Evolutionary conservation across 1,140 invertebrate species (phyloP).

Genomic region (Oncopodura yosiiana): DNA sequence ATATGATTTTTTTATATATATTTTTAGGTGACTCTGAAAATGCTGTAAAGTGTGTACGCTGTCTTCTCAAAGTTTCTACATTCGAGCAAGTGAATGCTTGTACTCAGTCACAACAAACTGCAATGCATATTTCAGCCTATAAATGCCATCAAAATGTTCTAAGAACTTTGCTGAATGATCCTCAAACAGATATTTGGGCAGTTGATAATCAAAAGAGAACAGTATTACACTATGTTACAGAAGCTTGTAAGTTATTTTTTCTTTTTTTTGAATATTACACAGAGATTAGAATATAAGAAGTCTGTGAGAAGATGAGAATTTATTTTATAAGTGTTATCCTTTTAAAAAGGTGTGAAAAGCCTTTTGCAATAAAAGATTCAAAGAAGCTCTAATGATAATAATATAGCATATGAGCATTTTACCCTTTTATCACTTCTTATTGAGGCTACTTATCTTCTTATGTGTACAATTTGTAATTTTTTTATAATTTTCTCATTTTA

Average conservation of each 20-base stretch:
- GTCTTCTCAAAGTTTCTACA: not conserved
- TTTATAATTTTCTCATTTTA: not conserved
- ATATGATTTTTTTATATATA: not conserved
- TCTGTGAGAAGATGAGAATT: no score
- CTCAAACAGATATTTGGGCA: constrained; percentile 20
- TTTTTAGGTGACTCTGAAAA: constrained; percentile 12
- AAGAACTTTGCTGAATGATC: not conserved
- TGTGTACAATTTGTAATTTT: not conserved
- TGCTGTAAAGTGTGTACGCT: constrained; percentile 8
- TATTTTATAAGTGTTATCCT: no score
- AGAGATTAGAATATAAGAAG: no score
- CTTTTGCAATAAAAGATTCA: no score
- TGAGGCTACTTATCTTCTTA: no score
- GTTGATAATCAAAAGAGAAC: constrained; percentile 13
- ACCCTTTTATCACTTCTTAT: no score
- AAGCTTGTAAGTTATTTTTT: constrained; percentile 18
- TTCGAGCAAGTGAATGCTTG: constrained; percentile 9
- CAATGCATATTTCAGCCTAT: constrained; percentile 16
- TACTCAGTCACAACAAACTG: constrained; percentile 13
- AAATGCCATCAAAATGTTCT: constrained; percentile 18
- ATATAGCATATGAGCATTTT: no score
- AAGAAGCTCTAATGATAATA: no score
- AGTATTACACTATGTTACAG: constrained; percentile 15
- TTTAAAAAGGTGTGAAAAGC: no score
- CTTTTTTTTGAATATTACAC: no score